phyloP scores from a whole-genome alignment of 2,113 vertebrate species.

The human region GRCh38 chr2:157639501-157640000 shows the following conservation, averaged over 20 bases:
- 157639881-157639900: background rate
- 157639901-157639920: background rate
- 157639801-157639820: background rate
- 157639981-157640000: background rate
- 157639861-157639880: background rate
- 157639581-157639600: background rate
- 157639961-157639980: background rate
- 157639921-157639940: background rate
- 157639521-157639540: background rate
- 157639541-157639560: background rate
- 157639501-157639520: background rate
- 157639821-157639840: background rate
- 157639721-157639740: background rate
- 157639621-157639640: background rate
- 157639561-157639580: background rate
- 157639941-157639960: background rate
- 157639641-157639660: background rate
- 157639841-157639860: background rate
- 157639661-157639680: background rate
- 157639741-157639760: background rate
- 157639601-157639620: background rate
- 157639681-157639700: background rate
- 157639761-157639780: background rate
- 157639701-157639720: background rate
- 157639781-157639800: slow-evolving; percentile 7